Conservation (phyloP, 2,113 vertebrate species). For the Laticauda colubrina region DNA sequence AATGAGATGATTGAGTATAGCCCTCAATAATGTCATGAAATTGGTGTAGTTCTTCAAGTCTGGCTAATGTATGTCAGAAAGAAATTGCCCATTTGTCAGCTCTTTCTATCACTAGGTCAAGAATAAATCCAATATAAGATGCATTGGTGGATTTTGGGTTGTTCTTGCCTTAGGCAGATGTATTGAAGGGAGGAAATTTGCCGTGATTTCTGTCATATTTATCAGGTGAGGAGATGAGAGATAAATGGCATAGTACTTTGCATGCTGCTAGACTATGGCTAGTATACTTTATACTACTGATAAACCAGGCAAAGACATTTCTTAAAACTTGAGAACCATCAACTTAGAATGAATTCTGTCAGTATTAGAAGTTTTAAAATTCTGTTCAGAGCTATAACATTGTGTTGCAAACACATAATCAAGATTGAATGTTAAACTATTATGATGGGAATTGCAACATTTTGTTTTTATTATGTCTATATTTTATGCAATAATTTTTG, state of each 20-base stretch:
- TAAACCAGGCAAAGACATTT: neutral
- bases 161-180: neutral
- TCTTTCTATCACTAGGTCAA: neutral
- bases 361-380: neutral
- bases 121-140: neutral
- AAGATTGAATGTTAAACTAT: neutral
- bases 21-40: neutral
- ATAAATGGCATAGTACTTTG: neutral
- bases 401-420: neutral
- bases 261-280: neutral
- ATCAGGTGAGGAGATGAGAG: neutral
- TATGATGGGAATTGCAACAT: neutral
- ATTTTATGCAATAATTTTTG: neutral
- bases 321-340: neutral
- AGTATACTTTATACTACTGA: neutral
- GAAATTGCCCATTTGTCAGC: neutral
- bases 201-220: neutral
- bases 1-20: neutral
- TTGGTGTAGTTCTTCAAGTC: neutral
- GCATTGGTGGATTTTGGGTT: neutral
- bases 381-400: neutral
- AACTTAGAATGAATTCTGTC: neutral
- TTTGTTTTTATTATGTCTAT: neutral
- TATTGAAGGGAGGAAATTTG: neutral
- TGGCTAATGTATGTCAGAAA: neutral